Percentiles rank a stretch among this genome's conserved stretches.
Evolutionary conservation across 35 echinoderm and acorn worm species (phyloP).

Genomic region (Apostichopus parvimensis): DNA sequence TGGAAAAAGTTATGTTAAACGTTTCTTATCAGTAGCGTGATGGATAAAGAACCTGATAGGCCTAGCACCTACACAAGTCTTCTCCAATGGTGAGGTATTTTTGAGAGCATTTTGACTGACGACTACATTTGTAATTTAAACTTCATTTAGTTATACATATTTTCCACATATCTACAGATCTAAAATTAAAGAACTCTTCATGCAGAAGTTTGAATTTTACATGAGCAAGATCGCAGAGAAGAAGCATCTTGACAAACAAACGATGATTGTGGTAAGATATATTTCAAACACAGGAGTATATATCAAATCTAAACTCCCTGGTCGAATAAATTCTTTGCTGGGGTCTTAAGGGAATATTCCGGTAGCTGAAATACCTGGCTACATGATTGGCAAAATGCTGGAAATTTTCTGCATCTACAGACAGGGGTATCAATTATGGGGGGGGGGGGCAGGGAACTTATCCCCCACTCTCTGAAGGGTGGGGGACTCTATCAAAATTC

Average conservation of each 20-base stretch:
- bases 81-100: not conserved
- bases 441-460: too few relatives aligned
- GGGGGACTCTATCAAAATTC: too few relatives aligned
- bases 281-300: not conserved
- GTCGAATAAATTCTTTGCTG: too few relatives aligned
- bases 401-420: too few relatives aligned
- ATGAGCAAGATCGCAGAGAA: not conserved
- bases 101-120: not conserved
- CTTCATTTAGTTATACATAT: not conserved
- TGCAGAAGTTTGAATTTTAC: not conserved
- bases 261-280: conserved; percentile 1
- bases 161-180: not conserved
- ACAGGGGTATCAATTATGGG: too few relatives aligned
- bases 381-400: too few relatives aligned
- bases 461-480: too few relatives aligned
- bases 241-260: not conserved
- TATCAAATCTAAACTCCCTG: not conserved
- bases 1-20: too few relatives aligned
- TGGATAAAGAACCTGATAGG: too few relatives aligned
- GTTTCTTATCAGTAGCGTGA: too few relatives aligned
- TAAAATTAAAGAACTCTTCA: not conserved
- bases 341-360: too few relatives aligned
- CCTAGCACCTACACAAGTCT: not conserved
- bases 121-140: not conserved
- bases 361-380: too few relatives aligned